Conservation (phyloP, 2,888 invertebrate species). For the Nymphalis urticae region DNA sequence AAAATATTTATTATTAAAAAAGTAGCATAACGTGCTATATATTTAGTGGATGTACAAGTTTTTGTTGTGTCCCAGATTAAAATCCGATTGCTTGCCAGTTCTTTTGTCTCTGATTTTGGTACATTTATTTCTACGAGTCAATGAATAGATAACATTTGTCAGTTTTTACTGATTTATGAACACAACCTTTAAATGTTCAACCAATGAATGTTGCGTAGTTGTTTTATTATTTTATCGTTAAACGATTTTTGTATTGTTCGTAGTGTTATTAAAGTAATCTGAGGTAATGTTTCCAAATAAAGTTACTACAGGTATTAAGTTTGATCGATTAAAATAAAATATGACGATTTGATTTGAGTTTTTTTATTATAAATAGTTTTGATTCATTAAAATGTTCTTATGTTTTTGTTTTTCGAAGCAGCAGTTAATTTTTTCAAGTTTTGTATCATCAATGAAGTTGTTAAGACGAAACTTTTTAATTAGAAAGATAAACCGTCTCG, state of each 20-base stretch:
- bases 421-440: neutral
- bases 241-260: too few species aligned
- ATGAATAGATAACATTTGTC: conserved; percentile 34
- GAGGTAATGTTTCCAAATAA: too few species aligned
- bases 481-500: conserved; percentile 27
- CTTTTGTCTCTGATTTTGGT: conserved; percentile 26
- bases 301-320: too few species aligned
- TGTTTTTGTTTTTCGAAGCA: neutral
- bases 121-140: conserved; percentile 29
- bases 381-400: too few species aligned
- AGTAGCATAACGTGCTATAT: neutral
- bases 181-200: conserved; percentile 26
- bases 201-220: neutral
- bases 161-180: conserved; percentile 35
- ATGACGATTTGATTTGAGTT: too few species aligned
- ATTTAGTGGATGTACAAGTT: neutral
- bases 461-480: conserved; percentile 32
- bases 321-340: too few species aligned
- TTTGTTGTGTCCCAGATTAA: conserved; percentile 4
- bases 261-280: too few species aligned
- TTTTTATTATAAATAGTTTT: too few species aligned
- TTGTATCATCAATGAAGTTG: conserved; percentile 11
- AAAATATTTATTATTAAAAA: neutral
- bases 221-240: too few species aligned
- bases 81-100: neutral